These are phyloP conservation scores for Brachionus manjavacas DNA, from an alignment of 1,140 invertebrate genomes.

Conservation along the genomic window DNA sequence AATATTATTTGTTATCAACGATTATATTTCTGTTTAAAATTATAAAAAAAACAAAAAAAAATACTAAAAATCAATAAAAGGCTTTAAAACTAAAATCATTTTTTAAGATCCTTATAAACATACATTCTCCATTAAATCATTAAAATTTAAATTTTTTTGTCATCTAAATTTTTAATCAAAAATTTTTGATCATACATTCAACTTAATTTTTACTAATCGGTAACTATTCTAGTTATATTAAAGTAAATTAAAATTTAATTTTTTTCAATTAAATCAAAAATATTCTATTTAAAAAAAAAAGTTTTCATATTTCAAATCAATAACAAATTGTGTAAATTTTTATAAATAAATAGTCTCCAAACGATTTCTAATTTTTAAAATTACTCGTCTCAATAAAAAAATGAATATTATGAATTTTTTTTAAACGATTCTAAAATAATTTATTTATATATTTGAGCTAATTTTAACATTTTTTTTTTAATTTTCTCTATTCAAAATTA, in stretches of 20 bases:
- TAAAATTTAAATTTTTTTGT: not conserved
- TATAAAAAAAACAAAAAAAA: not conserved
- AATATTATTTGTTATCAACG: not conserved
- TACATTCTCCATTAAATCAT: not conserved
- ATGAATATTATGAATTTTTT: too few species aligned
- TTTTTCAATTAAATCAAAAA: too few species aligned
- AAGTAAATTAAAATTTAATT: not conserved
- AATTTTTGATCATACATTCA: not conserved
- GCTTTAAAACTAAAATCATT: not conserved
- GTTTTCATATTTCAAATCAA: not conserved
- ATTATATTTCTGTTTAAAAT: slow-evolving; percentile 7
- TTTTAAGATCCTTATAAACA: not conserved
- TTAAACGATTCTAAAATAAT: too few species aligned
- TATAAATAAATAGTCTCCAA: not conserved
- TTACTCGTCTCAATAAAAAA: too few species aligned
- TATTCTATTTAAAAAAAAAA: not conserved
- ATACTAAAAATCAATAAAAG: not conserved
- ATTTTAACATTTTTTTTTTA: too few species aligned
- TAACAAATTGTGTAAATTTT: not conserved
- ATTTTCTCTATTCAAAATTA: too few species aligned
- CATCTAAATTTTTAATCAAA: not conserved
- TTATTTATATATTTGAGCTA: too few species aligned
- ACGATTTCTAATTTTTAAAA: not conserved
- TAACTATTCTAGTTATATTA: not conserved
- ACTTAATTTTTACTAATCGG: not conserved